Percentiles rank a stretch among this genome's conserved stretches.
Evolutionary conservation across 2,797 vertebrate species (phyloP).

Genomic region (Vultur gryphus): DNA sequence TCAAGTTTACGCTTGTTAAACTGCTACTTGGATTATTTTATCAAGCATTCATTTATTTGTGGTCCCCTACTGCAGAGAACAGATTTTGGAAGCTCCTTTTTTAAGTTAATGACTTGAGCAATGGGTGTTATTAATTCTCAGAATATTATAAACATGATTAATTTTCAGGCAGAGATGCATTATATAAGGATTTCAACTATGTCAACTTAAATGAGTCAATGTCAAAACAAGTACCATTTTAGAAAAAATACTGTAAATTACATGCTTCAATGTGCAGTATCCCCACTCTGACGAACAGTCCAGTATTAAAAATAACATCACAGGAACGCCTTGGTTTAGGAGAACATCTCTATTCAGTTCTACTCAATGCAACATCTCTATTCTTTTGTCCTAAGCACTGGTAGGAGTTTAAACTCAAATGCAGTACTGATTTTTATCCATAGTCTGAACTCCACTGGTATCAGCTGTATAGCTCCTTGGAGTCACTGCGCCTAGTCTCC

Average conservation of each 20-base stretch:
- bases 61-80: constrained; percentile 81
- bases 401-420: fast-evolving
- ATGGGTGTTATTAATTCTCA: constrained; percentile 90
- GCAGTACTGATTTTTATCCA: background rate
- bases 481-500: background rate
- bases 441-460: background rate
- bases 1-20: constrained; percentile 99
- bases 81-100: constrained; percentile 83
- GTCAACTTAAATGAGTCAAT: constrained; percentile 84
- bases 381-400: background rate
- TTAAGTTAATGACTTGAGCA: constrained; percentile 90
- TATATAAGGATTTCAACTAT: constrained; percentile 81
- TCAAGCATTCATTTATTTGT: constrained; percentile 96
- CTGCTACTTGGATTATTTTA: constrained; percentile 98
- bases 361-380: background rate
- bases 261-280: background rate
- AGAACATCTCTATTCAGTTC: background rate
- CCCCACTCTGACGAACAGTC: constrained; percentile 6
- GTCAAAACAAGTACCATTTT: constrained; percentile 81
- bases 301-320: background rate
- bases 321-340: background rate
- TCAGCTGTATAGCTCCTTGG: background rate
- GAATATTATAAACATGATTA: constrained; percentile 98
- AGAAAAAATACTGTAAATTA: constrained; percentile 47
- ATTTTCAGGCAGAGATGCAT: constrained; percentile 93